phyloP scores from a whole-genome alignment of 1,140 invertebrate species.

The Homalodisca vitripennis region DNA sequence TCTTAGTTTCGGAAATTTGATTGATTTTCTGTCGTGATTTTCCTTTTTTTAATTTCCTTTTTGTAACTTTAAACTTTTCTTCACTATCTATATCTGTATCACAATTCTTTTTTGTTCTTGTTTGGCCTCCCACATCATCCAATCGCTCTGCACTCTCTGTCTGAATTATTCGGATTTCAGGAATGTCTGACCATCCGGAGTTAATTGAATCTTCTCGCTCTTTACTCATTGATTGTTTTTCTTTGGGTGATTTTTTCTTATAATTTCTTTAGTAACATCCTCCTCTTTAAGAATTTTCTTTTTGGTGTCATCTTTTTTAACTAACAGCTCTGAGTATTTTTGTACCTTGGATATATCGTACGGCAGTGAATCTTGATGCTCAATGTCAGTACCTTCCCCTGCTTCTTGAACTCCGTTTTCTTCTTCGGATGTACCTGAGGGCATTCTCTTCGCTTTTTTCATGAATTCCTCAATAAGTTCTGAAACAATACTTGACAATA shows the following conservation, averaged over 20 bases:
- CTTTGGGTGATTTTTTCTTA: neutral
- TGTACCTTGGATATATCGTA: slow-evolving; percentile 53
- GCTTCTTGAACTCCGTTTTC: slow-evolving; percentile 49
- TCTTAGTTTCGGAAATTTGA: too few species aligned
- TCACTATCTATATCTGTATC: too few species aligned
- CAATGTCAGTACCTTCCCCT: slow-evolving; percentile 62
- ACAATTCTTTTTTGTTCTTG: too few species aligned
- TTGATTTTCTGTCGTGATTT: too few species aligned
- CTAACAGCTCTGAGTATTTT: neutral
- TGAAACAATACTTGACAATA: slow-evolving; percentile 46
- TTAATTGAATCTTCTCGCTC: slow-evolving; percentile 5
- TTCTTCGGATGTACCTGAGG: slow-evolving; percentile 54
- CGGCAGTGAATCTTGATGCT: slow-evolving; percentile 63
- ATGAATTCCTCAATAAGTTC: slow-evolving; percentile 46
- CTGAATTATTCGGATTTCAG: slow-evolving; percentile 20
- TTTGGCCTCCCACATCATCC: neutral
- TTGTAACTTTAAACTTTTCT: too few species aligned
- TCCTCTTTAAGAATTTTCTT: neutral
- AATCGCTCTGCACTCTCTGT: slow-evolving; percentile 8
- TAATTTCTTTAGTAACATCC: neutral
- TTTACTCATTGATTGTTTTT: neutral
- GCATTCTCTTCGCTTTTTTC: slow-evolving; percentile 37
- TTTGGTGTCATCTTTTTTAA: neutral
- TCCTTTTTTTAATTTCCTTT: too few species aligned
- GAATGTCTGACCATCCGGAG: slow-evolving; percentile 20